These are phyloP conservation scores for Lithophane leautieri DNA, from an alignment of 2,888 invertebrate genomes.

Conservation along the genomic window DNA sequence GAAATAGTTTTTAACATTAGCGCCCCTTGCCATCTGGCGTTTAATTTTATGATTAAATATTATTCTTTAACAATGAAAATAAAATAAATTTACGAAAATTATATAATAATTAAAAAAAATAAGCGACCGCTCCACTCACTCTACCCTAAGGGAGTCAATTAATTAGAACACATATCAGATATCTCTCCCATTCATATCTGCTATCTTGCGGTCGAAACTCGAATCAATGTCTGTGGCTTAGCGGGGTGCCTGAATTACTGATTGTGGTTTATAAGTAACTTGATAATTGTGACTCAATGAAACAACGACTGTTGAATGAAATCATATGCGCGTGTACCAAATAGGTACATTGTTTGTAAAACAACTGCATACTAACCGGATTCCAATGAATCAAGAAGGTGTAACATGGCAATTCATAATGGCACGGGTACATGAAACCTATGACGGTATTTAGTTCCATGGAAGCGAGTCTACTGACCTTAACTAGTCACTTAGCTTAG, in stretches of 20 bases:
- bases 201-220: conserved; percentile 35
- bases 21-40: too few relatives aligned
- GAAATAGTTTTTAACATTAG: too few relatives aligned
- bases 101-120: too few relatives aligned
- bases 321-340: background rate
- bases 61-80: too few relatives aligned
- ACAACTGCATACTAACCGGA: background rate
- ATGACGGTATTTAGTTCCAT: background rate
- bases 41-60: too few relatives aligned
- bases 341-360: background rate
- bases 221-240: conserved; percentile 45
- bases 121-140: too few relatives aligned
- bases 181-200: conserved; percentile 1
- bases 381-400: background rate
- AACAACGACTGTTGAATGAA: background rate
- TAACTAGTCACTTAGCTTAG: background rate
- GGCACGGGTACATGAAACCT: background rate
- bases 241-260: conserved; percentile 20
- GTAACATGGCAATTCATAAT: background rate
- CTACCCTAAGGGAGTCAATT: too few relatives aligned
- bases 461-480: background rate
- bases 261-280: conserved; percentile 39
- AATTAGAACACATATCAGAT: background rate
- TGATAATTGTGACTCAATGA: conserved; percentile 30
- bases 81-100: too few relatives aligned